phyloP scores from a whole-genome alignment of 2,797 vertebrate species.

The Varecia variegata region DNA sequence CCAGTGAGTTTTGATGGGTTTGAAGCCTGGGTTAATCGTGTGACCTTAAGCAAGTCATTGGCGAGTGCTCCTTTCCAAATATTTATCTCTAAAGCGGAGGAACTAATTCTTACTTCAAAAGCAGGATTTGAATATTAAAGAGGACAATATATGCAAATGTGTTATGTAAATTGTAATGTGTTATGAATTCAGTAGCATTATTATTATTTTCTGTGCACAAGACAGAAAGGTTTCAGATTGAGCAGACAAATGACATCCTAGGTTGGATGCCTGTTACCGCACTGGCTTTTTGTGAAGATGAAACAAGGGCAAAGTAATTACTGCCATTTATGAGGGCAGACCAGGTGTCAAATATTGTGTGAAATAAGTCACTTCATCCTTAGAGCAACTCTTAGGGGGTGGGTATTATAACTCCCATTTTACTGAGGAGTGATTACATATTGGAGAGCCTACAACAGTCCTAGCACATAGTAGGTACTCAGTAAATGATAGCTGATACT shows the following conservation, averaged over 20 bases:
- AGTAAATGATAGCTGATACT: neutral
- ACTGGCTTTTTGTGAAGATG: neutral
- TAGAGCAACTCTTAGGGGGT: neutral
- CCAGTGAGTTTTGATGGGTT: neutral
- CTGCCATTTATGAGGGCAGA: neutral
- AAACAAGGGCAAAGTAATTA: neutral
- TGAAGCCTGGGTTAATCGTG: neutral
- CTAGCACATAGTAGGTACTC: neutral
- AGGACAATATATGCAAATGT: neutral
- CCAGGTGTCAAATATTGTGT: neutral
- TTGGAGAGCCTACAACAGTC: neutral
- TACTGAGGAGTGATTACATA: neutral
- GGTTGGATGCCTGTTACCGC: neutral
- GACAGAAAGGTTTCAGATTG: constrained; percentile 14
- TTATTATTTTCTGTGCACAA: constrained; percentile 11
- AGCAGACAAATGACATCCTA: neutral
- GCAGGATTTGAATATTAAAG: constrained; percentile 49
- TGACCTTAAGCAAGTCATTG: neutral
- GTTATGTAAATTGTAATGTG: neutral
- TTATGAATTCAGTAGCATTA: constrained; percentile 12
- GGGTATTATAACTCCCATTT: neutral
- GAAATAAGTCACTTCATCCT: neutral
- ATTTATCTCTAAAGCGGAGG: constrained; percentile 28
- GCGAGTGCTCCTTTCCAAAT: neutral
- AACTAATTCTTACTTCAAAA: constrained; percentile 44